Percentiles rank a stretch among this genome's conserved stretches.
Conservation (phyloP, 2,797 vertebrate species). For the Gambelia wislizenii region DNA sequence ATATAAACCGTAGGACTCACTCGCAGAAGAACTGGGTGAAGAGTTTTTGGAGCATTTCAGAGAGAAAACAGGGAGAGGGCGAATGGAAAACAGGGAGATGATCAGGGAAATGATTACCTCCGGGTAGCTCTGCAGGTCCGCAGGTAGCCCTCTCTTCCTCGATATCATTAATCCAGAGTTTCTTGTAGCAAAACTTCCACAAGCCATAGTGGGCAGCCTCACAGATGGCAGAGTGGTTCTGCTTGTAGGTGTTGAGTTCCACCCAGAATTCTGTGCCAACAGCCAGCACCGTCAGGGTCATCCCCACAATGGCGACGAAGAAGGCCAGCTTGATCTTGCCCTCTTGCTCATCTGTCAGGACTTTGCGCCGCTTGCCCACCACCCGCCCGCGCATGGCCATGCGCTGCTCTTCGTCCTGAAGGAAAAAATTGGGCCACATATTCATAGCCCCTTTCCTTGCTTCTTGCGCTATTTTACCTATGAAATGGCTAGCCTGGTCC, state of each 20-base stretch:
- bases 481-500: not conserved
- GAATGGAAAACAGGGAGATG: not conserved
- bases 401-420: constrained; percentile 84
- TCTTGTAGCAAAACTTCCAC: constrained; percentile 90
- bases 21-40: not conserved
- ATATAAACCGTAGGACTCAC: not conserved
- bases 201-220: constrained; percentile 89
- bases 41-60: not conserved
- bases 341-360: constrained; percentile 86
- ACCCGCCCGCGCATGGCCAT: constrained; percentile 71
- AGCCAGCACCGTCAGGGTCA: constrained; percentile 87
- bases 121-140: constrained; percentile 87
- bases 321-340: constrained; percentile 91
- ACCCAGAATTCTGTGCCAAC: constrained; percentile 95
- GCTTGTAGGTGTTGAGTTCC: constrained; percentile 87
- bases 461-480: not conserved
- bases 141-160: constrained; percentile 86
- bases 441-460: constrained; percentile 64
- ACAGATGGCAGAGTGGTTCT: constrained; percentile 85
- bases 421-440: constrained; percentile 90
- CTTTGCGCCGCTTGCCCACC: constrained; percentile 45
- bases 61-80: not conserved
- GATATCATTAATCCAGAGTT: constrained; percentile 87
- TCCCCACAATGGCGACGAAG: constrained; percentile 86
- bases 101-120: constrained; percentile 79